Base-by-base conservation (phyloP, 1,140 invertebrate genomes). In the Anoplophora glabripennis region DNA sequence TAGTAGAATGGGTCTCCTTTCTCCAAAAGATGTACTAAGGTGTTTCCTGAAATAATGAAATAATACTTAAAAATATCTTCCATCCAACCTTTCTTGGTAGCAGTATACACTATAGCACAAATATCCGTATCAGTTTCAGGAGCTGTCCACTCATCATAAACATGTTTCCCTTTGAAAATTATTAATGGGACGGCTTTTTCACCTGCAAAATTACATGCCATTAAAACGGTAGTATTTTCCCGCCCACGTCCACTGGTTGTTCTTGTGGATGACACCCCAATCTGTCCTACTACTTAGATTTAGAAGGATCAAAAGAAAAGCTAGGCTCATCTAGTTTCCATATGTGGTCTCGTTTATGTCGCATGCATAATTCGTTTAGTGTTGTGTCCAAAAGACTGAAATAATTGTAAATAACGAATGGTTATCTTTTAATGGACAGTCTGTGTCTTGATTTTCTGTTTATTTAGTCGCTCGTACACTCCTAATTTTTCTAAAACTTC, bases 201-300 rank as follows among this genome's bases (percentile, higher is more conserved):
- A 14, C 21, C 44, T 11, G 10, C 21, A 12, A 4, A 3, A 46
- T 28, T 46, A 28, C 44, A 46, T 2, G 44, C 44, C 44, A 46
- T 46, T 28, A 46, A 46, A 17, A 46, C 44, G 11, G 44, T 46
- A 17, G 17, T 46, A 17, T 46, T 46, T 46, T 18, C 44, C 17
- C 10, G 11, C 11, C 10, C 44, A n/a, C 2, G 44, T 46, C 21
- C 17, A 14, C 11, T 14, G 21, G 17, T 46, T 46, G 10, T 18
- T 14, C 17, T 14, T 46, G 11, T 46, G 44, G 11, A 46, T 18
- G 17, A 7, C 10, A 46, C 44, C 8, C 21, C 21, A 28, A 28
- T 28, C 21, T 28, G 21, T 5, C 21, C 21, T 28, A 28, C 21
- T 28, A 28, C 21, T 28, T 28, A 28, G 21, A 3, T 28, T 28